Percentiles rank a stretch among this genome's conserved stretches.
phyloP scores from a whole-genome alignment of 1,140 invertebrate genomes.

The Drosophila seguyi region DNA sequence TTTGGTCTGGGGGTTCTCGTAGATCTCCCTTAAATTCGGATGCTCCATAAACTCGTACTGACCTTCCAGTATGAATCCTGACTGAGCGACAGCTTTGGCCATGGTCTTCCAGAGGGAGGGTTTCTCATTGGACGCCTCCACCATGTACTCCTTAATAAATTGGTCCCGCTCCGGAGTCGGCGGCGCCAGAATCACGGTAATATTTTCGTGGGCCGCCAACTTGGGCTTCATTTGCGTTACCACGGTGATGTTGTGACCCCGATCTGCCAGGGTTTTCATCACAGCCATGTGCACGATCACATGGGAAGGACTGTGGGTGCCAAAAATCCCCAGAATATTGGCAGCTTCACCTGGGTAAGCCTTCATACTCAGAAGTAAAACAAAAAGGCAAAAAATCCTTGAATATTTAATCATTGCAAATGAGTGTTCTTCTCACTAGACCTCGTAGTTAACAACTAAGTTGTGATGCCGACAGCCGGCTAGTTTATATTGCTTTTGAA shows the following conservation, averaged over 20 bases:
- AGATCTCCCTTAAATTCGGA: constrained; percentile 55
- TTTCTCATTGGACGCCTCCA: constrained; percentile 32
- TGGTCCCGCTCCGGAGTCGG: constrained; percentile 32
- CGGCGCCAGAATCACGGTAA: constrained; percentile 59
- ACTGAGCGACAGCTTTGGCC: neutral
- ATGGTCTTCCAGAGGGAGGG: constrained; percentile 25
- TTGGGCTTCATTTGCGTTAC: constrained; percentile 56
- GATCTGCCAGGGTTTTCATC: constrained; percentile 63
- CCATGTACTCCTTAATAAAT: constrained; percentile 32
- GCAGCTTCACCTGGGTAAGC: constrained; percentile 15
- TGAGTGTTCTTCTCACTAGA: neutral
- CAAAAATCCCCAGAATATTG: constrained; percentile 75
- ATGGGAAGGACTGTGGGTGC: constrained; percentile 72
- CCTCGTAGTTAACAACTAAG: constrained; percentile 7
- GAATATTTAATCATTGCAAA: constrained; percentile 11
- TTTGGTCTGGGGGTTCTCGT: constrained; percentile 53
- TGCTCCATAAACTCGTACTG: constrained; percentile 56
- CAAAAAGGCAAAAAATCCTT: neutral
- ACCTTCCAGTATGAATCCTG: constrained; percentile 28
- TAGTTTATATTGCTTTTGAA: constrained; percentile 6
- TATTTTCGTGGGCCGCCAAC: constrained; percentile 49
- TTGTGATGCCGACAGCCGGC: neutral
- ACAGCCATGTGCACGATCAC: constrained; percentile 77
- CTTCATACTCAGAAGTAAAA: neutral
- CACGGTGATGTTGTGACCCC: constrained; percentile 76